These are phyloP conservation scores for Drusus annulatus DNA, from an alignment of 1,140 invertebrate genomes.

Conservation along the genomic window DNA sequence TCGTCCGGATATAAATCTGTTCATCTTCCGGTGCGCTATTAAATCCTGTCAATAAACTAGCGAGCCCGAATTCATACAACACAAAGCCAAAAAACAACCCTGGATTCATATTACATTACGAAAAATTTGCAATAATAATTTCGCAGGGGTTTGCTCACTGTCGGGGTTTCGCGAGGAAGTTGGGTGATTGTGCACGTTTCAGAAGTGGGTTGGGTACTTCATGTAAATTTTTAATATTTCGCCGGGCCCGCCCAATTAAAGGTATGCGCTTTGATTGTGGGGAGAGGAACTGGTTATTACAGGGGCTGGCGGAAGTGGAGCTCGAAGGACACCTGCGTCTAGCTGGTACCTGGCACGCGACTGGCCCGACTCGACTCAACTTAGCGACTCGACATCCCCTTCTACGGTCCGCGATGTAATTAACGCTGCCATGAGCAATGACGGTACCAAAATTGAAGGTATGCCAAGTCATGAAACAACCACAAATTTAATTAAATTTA, in stretches of 20 bases:
- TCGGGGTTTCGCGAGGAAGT: constrained; percentile 16
- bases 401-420: not conserved
- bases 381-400: not conserved
- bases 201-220: constrained; percentile 17
- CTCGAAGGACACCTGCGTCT: constrained; percentile 21
- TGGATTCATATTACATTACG: not conserved
- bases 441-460: too few species aligned
- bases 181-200: not conserved
- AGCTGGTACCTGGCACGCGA: constrained; percentile 21
- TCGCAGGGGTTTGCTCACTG: not conserved
- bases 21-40: constrained; percentile 39
- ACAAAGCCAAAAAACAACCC: constrained; percentile 13
- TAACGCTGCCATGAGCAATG: not conserved
- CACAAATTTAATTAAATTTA: too few species aligned
- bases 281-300: constrained; percentile 16
- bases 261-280: constrained; percentile 30
- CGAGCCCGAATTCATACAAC: too few species aligned
- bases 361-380: not conserved
- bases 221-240: constrained; percentile 37
- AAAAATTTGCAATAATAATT: constrained; percentile 13
- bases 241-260: not conserved
- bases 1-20: constrained; percentile 29
- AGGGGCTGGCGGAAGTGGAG: constrained; percentile 16
- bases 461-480: too few species aligned
- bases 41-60: constrained; percentile 29